A percentile compares a stretch with the other conserved stretches of the same genome.
phyloP scores from a whole-genome alignment of 2,797 vertebrate genomes.

The Jordanella pulchra region DNA sequence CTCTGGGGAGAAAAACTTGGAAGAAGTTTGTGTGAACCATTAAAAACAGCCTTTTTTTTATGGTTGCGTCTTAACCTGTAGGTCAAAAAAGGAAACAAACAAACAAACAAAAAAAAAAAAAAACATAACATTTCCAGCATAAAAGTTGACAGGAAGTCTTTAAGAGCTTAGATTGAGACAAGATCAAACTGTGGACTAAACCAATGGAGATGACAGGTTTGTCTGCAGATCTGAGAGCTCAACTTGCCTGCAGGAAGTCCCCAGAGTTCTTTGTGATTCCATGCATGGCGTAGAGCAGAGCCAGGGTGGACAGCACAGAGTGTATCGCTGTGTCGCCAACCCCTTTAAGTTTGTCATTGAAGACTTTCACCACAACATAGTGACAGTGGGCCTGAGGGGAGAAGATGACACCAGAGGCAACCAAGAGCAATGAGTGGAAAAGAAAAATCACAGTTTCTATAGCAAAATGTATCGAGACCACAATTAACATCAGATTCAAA shows the following conservation, averaged over 20 bases:
- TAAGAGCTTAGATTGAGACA: background rate
- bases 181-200: background rate
- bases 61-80: no score
- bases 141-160: background rate
- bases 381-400: slow-evolving; percentile 91
- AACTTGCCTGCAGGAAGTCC: slow-evolving; percentile 91
- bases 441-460: background rate
- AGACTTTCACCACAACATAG: slow-evolving; percentile 93
- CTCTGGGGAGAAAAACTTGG: no score
- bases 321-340: slow-evolving; percentile 80
- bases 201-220: background rate
- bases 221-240: background rate
- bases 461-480: background rate
- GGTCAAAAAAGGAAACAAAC: no score
- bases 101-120: no score
- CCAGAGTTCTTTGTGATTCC: slow-evolving; percentile 88
- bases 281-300: slow-evolving; percentile 87
- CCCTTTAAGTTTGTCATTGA: slow-evolving; percentile 85
- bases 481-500: background rate
- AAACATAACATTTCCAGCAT: background rate
- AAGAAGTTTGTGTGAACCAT: no score
- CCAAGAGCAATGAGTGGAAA: background rate
- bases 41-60: no score
- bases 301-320: slow-evolving; percentile 85
- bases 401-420: no score